Evolutionary conservation across 2,888 invertebrate species (phyloP).

Genomic region (Aphodius sticticus): DNA sequence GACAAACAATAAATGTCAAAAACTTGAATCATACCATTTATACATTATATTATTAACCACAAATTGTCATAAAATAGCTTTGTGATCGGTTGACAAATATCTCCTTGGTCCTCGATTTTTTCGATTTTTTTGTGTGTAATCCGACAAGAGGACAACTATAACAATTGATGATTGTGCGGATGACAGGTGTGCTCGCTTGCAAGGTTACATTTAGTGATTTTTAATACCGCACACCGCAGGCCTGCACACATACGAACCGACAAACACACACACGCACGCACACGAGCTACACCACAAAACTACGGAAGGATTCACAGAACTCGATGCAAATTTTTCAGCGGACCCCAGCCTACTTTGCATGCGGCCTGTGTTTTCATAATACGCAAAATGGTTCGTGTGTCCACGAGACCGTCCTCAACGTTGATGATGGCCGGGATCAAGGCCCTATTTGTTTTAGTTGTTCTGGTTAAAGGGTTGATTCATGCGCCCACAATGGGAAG

Average conservation of each 20-base stretch:
- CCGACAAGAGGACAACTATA: conserved; percentile 4
- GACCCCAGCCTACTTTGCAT: background rate
- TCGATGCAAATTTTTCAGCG: background rate
- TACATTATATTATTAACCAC: background rate
- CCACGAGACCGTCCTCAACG: background rate
- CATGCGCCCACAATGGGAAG: background rate
- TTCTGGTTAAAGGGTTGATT: background rate
- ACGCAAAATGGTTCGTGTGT: background rate
- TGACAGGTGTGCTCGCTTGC: background rate
- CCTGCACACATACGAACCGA: background rate
- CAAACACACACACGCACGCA: background rate
- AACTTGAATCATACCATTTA: background rate
- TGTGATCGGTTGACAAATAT: background rate
- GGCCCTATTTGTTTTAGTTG: background rate
- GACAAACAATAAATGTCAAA: too few species aligned
- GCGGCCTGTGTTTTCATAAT: background rate
- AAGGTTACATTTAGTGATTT: background rate
- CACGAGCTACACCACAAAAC: background rate
- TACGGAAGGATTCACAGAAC: conserved; percentile 4
- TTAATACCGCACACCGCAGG: conserved; percentile 4
- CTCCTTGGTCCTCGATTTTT: conserved; percentile 4
- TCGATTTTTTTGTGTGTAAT: background rate
- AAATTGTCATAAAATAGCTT: background rate
- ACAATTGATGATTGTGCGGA: background rate
- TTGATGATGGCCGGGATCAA: background rate